Percentiles rank a stretch among this genome's conserved stretches.
phyloP scores from a whole-genome alignment of 2,113 vertebrate species.

The Pseudopipra pipra region DNA sequence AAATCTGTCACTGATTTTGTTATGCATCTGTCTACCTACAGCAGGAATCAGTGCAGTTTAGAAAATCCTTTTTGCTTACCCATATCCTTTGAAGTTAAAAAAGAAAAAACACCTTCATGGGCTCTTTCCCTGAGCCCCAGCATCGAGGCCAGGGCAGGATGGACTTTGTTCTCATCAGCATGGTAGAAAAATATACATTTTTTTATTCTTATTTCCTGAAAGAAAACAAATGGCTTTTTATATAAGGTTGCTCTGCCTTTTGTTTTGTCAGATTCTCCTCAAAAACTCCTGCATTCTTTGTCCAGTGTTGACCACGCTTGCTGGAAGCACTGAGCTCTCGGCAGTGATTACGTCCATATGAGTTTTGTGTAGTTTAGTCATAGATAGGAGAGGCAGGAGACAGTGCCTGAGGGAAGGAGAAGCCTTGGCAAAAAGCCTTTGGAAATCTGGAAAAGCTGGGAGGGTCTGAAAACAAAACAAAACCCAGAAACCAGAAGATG shows the following conservation, averaged over 20 bases:
- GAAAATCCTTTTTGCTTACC: background rate
- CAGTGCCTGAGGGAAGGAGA: background rate
- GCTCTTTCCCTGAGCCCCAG: background rate
- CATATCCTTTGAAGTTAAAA: background rate
- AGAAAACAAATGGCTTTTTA: background rate
- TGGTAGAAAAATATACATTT: background rate
- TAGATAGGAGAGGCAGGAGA: background rate
- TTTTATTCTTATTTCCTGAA: background rate
- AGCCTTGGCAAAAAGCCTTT: background rate
- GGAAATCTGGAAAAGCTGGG: background rate
- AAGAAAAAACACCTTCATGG: background rate
- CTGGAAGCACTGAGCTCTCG: background rate
- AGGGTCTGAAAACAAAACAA: background rate
- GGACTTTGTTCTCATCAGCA: background rate
- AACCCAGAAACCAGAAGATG: background rate
- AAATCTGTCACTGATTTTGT: background rate
- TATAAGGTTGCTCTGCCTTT: background rate
- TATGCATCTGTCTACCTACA: background rate
- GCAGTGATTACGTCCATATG: background rate
- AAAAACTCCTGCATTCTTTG: background rate
- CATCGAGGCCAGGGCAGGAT: background rate
- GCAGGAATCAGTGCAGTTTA: background rate
- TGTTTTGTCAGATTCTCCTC: background rate
- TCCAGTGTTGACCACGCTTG: accelerated
- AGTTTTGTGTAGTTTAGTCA: background rate